These are phyloP conservation scores for Penaeus monodon DNA, from an alignment of 2,888 invertebrate species.

Conservation along the genomic window DNA sequence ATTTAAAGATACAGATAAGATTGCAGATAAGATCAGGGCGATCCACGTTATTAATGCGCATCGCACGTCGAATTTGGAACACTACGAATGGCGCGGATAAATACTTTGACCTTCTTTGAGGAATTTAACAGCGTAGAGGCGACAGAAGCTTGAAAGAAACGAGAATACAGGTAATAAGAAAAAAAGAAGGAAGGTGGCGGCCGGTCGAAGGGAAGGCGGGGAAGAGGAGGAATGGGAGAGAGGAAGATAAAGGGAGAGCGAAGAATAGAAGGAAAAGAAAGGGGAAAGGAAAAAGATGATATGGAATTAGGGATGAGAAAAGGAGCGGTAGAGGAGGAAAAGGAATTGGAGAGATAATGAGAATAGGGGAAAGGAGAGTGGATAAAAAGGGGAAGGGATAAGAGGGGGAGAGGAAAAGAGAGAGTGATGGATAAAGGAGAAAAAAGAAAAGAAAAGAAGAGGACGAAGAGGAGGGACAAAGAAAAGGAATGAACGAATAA, in stretches of 20 bases:
- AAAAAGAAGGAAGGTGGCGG: neutral
- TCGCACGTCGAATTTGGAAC: too few species aligned
- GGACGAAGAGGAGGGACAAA: too few species aligned
- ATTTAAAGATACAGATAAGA: too few species aligned
- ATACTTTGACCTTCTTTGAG: too few species aligned
- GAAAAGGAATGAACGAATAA: too few species aligned
- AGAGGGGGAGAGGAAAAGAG: neutral
- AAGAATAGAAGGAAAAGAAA: neutral
- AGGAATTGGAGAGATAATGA: neutral
- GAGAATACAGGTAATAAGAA: too few species aligned
- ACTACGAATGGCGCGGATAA: too few species aligned
- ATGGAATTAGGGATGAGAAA: neutral
- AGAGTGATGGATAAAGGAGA: neutral
- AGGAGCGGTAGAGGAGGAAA: neutral
- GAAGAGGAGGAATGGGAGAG: neutral
- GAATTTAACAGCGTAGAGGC: too few species aligned
- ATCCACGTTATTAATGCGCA: too few species aligned
- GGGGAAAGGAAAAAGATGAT: neutral
- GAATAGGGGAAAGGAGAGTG: neutral
- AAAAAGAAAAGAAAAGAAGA: too few species aligned
- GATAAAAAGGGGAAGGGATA: neutral
- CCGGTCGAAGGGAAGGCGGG: neutral
- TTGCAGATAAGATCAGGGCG: too few species aligned
- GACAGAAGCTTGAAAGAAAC: too few species aligned
- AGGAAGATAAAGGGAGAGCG: neutral